Evolutionary conservation across 2,888 invertebrate species (phyloP).

Genomic region (Clusia tigrina): DNA sequence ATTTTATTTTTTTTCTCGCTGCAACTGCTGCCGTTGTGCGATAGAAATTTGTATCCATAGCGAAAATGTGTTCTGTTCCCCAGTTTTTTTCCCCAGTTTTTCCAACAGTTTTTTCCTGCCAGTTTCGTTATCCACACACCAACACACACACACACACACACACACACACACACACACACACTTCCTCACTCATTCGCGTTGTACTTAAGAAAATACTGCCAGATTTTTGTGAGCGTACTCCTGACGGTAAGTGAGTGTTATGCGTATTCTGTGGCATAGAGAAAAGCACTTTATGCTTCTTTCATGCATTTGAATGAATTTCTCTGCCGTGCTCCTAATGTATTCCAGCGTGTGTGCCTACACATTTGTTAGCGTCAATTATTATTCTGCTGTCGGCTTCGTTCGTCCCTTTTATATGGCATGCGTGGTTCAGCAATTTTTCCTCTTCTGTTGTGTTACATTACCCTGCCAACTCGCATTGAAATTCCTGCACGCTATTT

Average conservation of each 20-base stretch:
- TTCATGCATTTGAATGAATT: neutral
- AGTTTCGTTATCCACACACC: too few relatives aligned
- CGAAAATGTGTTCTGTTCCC: neutral
- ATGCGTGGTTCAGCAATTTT: neutral
- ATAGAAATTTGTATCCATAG: too few relatives aligned
- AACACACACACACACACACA: too few relatives aligned
- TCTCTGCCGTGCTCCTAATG: neutral
- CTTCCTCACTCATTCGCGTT: too few relatives aligned
- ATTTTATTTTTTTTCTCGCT: neutral
- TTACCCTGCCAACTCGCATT: neutral
- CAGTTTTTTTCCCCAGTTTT: neutral
- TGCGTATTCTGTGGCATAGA: too few relatives aligned
- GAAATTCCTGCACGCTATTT: conserved; percentile 11
- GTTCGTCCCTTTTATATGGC: conserved; percentile 14
- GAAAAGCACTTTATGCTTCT: too few relatives aligned
- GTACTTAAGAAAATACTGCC: too few relatives aligned
- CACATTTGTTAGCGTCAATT: neutral
- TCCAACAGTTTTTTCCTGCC: too few relatives aligned
- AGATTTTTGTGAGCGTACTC: too few relatives aligned
- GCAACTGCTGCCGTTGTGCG: neutral
- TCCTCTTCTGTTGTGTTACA: neutral
- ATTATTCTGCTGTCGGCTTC: neutral
- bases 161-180: too few relatives aligned
- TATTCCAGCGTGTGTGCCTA: neutral
- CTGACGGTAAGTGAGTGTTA: too few relatives aligned